Base-by-base conservation (phyloP, 1,140 invertebrate genomes). In the Calycopis cecrops region DNA sequence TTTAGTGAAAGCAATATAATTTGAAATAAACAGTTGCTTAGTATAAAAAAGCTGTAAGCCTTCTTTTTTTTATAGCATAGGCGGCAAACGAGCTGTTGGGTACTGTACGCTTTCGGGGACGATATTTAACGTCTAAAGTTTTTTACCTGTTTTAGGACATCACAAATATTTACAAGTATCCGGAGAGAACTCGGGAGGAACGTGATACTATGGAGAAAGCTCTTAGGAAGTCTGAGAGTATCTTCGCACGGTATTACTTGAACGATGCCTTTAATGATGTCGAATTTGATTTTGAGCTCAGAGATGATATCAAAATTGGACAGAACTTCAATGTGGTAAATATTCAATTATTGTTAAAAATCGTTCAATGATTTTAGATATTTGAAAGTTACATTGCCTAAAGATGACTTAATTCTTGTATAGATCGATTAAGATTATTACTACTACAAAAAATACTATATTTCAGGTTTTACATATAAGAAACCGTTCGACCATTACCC, bases 221-320 rank as follows among this genome's bases (percentile, higher is more conserved):
- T 11, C 79, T 97, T 0, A 91, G 92, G 48, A 92, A 94, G 77
- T 93, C 94, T 18, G 92, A 93, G 55, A 95, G 91, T 58, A 84
- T 93, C 4, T 97, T 96, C 70, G 95, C 95, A 49, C 88, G 95
- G 10, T 97, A 96, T 76, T 97, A 97, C 65, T 88, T 97, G 0
- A 97, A 97, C 67, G 95, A 97, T 60, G 94, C 93, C 28, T 96
- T 97, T 73, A 97, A 97, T 73, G 95, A 97, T 50, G 90, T 98
- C 40, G 88, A 91, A 56, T 97, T 97, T 70, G 92, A 95, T 62
- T 95, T 98, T 73, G 91, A 94, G 65, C 86, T 97, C 0, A 87
- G 90, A 59, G 95, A 97, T 70, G 94, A 97, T 67, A 95, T 97
- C 49, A 90, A 95, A 60, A 96, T 98, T 67, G 96, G 96, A 1